These are phyloP conservation scores for Natrix natrix DNA, from an alignment of 2,797 vertebrate species.

Conservation along the genomic window DNA sequence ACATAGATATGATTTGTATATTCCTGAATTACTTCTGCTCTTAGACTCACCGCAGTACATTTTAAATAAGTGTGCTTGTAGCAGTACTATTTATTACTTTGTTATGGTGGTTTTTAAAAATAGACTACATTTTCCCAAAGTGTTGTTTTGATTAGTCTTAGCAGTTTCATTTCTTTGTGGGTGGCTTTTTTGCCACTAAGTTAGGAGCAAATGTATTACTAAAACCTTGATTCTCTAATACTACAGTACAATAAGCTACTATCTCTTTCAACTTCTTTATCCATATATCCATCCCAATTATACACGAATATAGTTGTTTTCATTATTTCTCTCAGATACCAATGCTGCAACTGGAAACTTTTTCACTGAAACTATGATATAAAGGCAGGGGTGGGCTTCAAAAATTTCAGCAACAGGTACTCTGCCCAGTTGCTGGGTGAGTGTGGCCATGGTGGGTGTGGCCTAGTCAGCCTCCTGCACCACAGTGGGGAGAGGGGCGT, in stretches of 20 bases:
- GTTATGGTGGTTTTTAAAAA: background rate
- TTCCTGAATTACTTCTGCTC: constrained; percentile 12
- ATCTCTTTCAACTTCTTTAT: background rate
- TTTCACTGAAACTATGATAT: background rate
- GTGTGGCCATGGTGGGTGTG: too few relatives aligned
- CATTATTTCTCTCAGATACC: background rate
- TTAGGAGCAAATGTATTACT: constrained; percentile 4
- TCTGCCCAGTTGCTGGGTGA: too few relatives aligned
- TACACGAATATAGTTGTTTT: background rate
- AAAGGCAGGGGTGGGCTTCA: too few relatives aligned
- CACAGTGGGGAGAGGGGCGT: too few relatives aligned
- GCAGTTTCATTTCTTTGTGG: constrained; percentile 7
- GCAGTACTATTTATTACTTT: background rate
- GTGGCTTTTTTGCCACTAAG: background rate
- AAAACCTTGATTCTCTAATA: background rate
- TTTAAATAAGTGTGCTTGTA: background rate
- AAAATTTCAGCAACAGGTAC: too few relatives aligned
- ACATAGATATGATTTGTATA: background rate
- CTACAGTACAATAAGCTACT: background rate
- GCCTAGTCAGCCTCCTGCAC: too few relatives aligned
- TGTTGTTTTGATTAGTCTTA: background rate
- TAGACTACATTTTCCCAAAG: background rate
- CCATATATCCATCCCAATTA: background rate
- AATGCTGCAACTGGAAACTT: background rate
- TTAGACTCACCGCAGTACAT: constrained; percentile 1